Evolutionary conservation across 2,113 vertebrate genomes (phyloP).

Genomic region (Triplophysa tibetana): DNA sequence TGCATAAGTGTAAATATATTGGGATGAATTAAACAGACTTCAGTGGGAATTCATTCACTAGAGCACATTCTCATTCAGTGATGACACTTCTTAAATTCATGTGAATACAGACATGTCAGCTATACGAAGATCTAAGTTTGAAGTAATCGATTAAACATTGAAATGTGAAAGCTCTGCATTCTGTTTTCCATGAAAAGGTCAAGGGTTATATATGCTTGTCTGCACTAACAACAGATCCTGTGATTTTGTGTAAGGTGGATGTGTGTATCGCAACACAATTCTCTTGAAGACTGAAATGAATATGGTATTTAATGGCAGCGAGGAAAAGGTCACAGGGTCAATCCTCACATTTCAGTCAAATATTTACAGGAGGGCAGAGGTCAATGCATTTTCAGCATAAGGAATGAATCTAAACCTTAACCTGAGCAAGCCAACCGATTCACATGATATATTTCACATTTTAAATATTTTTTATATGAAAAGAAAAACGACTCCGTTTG

Average conservation of each 20-base stretch:
- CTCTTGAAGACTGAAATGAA: not conserved
- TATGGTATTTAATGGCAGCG: not conserved
- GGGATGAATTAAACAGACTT: too few relatives aligned
- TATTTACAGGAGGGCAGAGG: not conserved
- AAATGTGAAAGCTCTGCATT: not conserved
- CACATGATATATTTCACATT: not conserved
- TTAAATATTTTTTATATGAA: not conserved
- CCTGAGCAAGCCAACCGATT: too few relatives aligned
- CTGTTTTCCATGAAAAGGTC: not conserved
- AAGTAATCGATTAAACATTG: not conserved
- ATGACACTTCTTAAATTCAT: too few relatives aligned
- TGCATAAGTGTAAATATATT: too few relatives aligned
- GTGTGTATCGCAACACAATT: not conserved
- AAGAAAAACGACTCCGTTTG: conserved; percentile 2
- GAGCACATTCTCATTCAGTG: too few relatives aligned
- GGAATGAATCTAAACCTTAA: not conserved
- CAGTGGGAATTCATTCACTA: too few relatives aligned
- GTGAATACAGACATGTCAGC: too few relatives aligned
- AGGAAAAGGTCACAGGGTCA: not conserved
- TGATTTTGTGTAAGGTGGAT: not conserved
- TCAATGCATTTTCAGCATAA: not conserved
- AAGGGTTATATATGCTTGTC: not conserved
- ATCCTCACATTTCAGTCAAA: not conserved
- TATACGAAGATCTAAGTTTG: too few relatives aligned
- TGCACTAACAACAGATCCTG: not conserved